phyloP scores from a whole-genome alignment of 2,113 vertebrate species.

The Oxyura jamaicensis region DNA sequence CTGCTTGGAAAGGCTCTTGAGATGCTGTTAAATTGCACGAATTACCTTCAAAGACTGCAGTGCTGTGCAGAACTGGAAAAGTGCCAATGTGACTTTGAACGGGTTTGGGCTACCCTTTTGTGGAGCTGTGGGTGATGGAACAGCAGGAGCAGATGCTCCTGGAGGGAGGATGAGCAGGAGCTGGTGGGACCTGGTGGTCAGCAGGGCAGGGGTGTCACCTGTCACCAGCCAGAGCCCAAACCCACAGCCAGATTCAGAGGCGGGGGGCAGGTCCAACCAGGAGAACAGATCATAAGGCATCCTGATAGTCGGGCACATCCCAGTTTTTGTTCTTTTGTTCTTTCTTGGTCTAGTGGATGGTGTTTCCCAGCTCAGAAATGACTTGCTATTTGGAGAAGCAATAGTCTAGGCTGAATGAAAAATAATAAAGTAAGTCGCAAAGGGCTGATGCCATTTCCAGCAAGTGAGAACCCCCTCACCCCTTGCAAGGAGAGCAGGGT shows the following conservation, averaged over 20 bases:
- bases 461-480: too few relatives aligned
- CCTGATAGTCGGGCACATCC: background rate
- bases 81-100: background rate
- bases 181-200: background rate
- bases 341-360: background rate
- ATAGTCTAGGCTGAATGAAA: background rate
- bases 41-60: background rate
- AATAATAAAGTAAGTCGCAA: background rate
- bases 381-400: background rate
- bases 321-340: background rate
- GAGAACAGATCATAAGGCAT: background rate
- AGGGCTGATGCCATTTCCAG: background rate
- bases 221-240: too few relatives aligned
- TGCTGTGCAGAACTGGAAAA: background rate
- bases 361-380: background rate
- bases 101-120: background rate
- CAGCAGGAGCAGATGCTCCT: background rate
- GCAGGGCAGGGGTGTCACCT: background rate
- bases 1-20: background rate
- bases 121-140: background rate
- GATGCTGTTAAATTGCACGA: background rate
- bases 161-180: background rate
- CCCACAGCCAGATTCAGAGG: background rate
- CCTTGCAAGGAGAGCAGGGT: background rate
- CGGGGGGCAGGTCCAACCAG: background rate